Base-by-base conservation (phyloP, 2,113 vertebrate species). In the Tringa solitaria region DNA sequence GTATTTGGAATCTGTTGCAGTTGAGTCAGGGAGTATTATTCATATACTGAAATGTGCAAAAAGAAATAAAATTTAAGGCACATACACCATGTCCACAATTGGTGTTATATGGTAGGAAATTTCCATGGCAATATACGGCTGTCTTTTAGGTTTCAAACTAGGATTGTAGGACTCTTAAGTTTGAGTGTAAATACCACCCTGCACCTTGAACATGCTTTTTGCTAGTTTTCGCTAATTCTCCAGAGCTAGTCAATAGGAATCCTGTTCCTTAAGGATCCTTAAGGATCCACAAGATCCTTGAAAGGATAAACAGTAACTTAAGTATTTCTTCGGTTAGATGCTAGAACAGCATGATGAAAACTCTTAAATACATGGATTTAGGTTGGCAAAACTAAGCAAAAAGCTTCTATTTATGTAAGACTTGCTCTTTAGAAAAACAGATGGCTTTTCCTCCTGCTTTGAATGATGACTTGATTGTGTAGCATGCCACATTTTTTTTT, bases 391-490 rank as follows among this genome's bases (percentile, higher is more conserved):
- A 74, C 45, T 51, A 78, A 78, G 43, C 21, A 70, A 56, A 82
- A 93, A 64, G 20, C 64, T 86, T 78, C 86, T 63, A 51, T 89
- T 89, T 91, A 68, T 89, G 33, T 45, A 81, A 78, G 60, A 43
- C 10, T 45, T 84, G 60, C n/a, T 81, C 80, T 88, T 80, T 73
- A 59, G 86, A 88, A 67, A 80, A 95, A 69, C 82, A 91, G 86
- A 81, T 90, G 79, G 64, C n/a, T 93, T 83, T 85, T 93, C 70
- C 56, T 96, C 93, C 65, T 76, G 46, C 67, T 91, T 50, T 61
- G 56, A 84, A 64, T 2, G 12, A 82, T 83, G 63, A 39, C 35
- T 91, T 50, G 20, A 67, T 59, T 88, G 39, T 21, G 6, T 46
- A 65, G 54, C 22, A 18, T 41, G 45, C 68, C 81, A 20, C 3